Base-by-base conservation (phyloP, 2,888 invertebrate species). In the Molorchus minor region DNA sequence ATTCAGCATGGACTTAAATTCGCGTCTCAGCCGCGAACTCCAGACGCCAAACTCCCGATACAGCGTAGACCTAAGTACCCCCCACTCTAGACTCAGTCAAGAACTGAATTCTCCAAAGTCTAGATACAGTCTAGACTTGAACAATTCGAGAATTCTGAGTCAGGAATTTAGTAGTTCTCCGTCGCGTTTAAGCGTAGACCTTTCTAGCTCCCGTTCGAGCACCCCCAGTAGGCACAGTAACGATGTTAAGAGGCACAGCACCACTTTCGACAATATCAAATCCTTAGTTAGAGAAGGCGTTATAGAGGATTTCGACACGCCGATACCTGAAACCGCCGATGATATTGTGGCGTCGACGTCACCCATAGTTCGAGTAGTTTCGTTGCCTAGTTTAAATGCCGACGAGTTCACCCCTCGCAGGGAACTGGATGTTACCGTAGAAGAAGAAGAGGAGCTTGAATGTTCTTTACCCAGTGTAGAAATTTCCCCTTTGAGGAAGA, bases 231-330 rank as follows among this genome's bases (percentile, higher is more conserved):
- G 76, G 63, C 73, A 75, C 56, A 82, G 84, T 73, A 79, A 84
- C 7, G 89, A 89, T 73, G 85, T 86, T 69, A 89, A 88, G 73
- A 87, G 89, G 73, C 89, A 88, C 79, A 90, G 89, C 67, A 88
- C 88, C 38, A 90, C 90, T 5, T 91, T 91, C 77, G 90, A 91
- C 82, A 90, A 90, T 75, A 88, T 91, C 71, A 88, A 88, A 75
- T 89, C 89, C 35, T 80, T 91, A 66, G 85, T 91, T 63, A 87
- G 87, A 71, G 90, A 91, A 76, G 89, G 88, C 16, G 85, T 87
- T 65, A 84, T 88, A 12, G 86, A 86, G 64, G 84, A 84, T 71
- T 79, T 84, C 36, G 81, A 82, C 20, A 80, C 79, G 55, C 85
- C 85, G 65, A 84, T 83, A 62, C 83, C 81, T 66, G 86, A 86